These are phyloP conservation scores for Chondrosia reniformis DNA, from an alignment of 37 sponge, comb jelly and placozoan genomes.

Conservation along the genomic window DNA sequence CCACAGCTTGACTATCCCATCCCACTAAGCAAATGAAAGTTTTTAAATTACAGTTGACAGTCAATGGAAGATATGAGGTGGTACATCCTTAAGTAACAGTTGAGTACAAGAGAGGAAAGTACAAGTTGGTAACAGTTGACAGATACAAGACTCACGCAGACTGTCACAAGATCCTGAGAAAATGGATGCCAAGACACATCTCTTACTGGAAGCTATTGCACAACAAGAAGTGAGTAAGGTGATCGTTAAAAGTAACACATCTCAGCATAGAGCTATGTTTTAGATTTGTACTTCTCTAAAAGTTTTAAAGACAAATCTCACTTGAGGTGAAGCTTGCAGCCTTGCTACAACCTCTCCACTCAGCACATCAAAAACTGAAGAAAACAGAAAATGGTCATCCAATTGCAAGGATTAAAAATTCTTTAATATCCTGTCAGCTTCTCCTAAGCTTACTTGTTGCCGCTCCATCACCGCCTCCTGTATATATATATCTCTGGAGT, in stretches of 20 bases:
- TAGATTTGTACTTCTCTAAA: not conserved
- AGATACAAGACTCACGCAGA: conserved; percentile 28
- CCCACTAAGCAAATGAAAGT: conserved; percentile 34
- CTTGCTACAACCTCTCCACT: conserved; percentile 60
- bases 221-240: not conserved
- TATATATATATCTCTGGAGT: conserved; percentile 64
- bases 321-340: conserved; percentile 11
- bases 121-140: not conserved
- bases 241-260: conserved; percentile 31
- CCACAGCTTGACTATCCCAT: conserved; percentile 50
- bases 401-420: not conserved
- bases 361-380: conserved; percentile 73
- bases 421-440: not conserved
- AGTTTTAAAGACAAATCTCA: conserved; percentile 14
- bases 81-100: not conserved
- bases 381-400: not conserved
- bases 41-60: no score
- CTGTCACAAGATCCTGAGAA: conserved; percentile 45
- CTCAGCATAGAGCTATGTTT: not conserved
- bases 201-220: conserved; percentile 28
- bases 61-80: not conserved
- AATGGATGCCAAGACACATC: conserved; percentile 87
- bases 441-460: conserved; percentile 38
- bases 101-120: not conserved
- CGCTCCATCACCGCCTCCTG: conserved; percentile 62